Conservation (phyloP, 2,113 vertebrate genomes). For the Elanus axillaris region DNA sequence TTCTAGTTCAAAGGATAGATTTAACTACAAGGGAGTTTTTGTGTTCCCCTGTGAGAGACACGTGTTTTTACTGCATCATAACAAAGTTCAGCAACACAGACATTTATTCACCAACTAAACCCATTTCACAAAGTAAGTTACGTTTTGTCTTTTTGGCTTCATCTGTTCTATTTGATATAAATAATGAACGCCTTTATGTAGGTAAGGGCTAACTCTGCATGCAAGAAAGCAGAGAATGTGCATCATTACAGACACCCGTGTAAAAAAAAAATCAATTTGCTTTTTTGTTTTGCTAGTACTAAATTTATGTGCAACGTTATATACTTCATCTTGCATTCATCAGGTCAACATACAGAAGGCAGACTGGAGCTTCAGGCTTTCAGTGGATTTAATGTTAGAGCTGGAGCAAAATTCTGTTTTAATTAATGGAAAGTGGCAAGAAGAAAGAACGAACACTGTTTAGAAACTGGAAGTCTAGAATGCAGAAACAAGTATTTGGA, state of each 20-base stretch:
- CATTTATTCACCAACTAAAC: background rate
- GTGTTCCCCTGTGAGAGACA: background rate
- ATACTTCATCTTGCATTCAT: background rate
- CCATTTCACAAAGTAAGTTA: background rate
- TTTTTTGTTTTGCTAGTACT: background rate
- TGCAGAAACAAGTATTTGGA: background rate
- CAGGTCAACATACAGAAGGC: background rate
- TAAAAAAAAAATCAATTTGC: background rate
- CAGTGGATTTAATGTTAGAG: background rate
- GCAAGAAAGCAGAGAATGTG: background rate
- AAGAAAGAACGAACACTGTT: background rate
- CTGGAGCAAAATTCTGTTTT: background rate
- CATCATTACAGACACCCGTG: background rate
- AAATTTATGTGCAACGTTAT: background rate
- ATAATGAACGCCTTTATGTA: background rate
- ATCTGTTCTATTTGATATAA: background rate
- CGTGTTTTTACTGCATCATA: background rate
- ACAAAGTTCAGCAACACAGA: background rate
- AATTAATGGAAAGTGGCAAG: background rate
- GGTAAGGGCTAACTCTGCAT: background rate
- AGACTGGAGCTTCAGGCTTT: background rate
- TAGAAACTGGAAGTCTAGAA: background rate
- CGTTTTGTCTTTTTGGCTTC: background rate
- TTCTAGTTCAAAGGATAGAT: background rate
- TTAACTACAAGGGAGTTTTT: background rate